These are phyloP conservation scores for Apis dorsata DNA, from an alignment of 1,140 invertebrate genomes.

Conservation along the genomic window DNA sequence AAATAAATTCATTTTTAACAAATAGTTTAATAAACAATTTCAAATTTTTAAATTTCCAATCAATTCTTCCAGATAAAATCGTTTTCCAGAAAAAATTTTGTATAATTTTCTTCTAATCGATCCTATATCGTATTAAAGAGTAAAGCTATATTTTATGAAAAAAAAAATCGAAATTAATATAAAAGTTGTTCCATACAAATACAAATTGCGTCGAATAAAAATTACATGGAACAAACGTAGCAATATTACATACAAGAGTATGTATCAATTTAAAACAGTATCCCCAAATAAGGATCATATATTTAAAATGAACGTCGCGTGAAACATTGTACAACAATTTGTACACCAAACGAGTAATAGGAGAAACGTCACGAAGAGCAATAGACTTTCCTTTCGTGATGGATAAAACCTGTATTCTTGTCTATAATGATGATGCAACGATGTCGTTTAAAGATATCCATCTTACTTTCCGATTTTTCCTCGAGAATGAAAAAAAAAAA, in stretches of 20 bases:
- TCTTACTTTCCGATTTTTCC: neutral
- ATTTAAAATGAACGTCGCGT: neutral
- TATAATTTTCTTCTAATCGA: too few relatives aligned
- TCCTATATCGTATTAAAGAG: too few relatives aligned
- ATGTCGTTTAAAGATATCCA: neutral
- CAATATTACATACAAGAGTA: neutral
- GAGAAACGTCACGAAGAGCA: slow-evolving; percentile 1
- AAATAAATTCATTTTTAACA: too few relatives aligned
- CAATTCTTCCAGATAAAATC: too few relatives aligned
- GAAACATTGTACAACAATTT: slow-evolving; percentile 1
- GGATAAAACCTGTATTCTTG: slow-evolving; percentile 4
- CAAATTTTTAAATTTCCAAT: too few relatives aligned
- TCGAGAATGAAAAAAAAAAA: neutral
- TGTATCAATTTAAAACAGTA: too few relatives aligned
- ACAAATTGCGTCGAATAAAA: neutral
- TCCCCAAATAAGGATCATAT: neutral
- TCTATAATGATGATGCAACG: neutral
- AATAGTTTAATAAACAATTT: too few relatives aligned
- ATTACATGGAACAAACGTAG: neutral
- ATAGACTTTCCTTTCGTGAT: neutral
- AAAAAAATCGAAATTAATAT: neutral
- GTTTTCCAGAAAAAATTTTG: too few relatives aligned
- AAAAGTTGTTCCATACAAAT: neutral
- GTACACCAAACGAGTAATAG: neutral
- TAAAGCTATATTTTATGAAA: neutral